Evolutionary conservation across 2,888 invertebrate genomes (phyloP), one percentile per base, ranked within the genome.

Genomic region (Temnothorax rugatulus): DNA sequence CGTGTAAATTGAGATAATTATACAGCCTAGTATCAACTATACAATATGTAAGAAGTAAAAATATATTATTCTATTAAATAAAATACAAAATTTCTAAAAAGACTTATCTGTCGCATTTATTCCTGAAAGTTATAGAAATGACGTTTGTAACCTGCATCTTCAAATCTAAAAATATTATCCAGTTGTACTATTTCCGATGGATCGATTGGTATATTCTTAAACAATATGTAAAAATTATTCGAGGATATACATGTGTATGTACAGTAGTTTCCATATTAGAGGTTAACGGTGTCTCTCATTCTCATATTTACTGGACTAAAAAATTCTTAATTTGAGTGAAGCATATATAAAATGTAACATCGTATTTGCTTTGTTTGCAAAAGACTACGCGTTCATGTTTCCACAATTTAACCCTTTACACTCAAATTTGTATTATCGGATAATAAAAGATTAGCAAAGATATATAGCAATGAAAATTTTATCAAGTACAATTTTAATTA

Each of bases 161-260:
- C 57, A 57, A 57, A 57, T 57, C 38, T 54, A 41, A 38, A 25
- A 54, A 18, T 21, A 71, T 57, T 57, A 73, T 34, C 15, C 18
- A 29, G 47, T 11, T 76, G 34, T 38, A 64, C 34, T 68, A 41
- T 68, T 77, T 54, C 29, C n/a, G 38, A 25, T 52, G 13, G 9
- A n/a, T n/a, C 13, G 41, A 41, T 25, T 34, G 47, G 13, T 57
- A 59, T 13, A 59, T 50, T 44, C 29, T 44, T 81, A 73, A 81
- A 73, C 47, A 47, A 61, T 81, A 81, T 18, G 15, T 73, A 81
- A 9, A 73, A 79, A 59, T 79, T 71, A 79, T 69, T 69, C 34
- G 57, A 79, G 13, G 5, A 21, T 34, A 66, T 64, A 52, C 34
- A 21, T 47, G n/a, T 76, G 3, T 76, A 66, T 66, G 25, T 68